Evolutionary conservation across 2,888 invertebrate genomes (phyloP).

Genomic region (Andricus curvator): DNA sequence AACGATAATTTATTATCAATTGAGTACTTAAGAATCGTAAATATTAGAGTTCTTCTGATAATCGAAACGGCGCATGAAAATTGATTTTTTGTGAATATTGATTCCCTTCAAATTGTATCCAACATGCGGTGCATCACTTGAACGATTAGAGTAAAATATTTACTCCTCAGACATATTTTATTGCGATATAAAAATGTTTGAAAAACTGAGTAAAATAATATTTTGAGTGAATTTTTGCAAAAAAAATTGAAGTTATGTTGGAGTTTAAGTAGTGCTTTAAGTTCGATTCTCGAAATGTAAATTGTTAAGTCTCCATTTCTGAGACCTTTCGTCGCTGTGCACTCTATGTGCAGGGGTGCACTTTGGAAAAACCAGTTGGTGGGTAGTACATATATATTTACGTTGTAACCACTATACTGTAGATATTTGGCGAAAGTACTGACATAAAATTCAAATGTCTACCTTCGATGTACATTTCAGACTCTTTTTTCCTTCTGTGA

Average conservation of each 20-base stretch:
- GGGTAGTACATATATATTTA: neutral
- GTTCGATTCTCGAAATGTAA: constrained; percentile 11
- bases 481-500: neutral
- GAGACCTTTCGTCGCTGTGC: constrained; percentile 16
- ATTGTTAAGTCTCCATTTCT: neutral
- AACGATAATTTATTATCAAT: no score
- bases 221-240: neutral
- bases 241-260: neutral
- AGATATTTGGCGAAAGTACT: constrained; percentile 37
- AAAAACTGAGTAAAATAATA: neutral
- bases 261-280: neutral
- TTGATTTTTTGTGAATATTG: no score
- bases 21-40: no score
- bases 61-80: no score
- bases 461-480: neutral
- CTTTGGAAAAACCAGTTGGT: neutral
- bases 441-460: constrained; percentile 45
- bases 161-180: neutral
- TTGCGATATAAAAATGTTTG: neutral
- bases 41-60: no score
- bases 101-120: no score
- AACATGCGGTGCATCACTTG: no score
- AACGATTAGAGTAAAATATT: neutral
- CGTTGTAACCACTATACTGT: constrained; percentile 28
- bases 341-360: neutral